Evolutionary conservation across 2,797 vertebrate species (phyloP).

Genomic region (Clarias platycephalus): DNA sequence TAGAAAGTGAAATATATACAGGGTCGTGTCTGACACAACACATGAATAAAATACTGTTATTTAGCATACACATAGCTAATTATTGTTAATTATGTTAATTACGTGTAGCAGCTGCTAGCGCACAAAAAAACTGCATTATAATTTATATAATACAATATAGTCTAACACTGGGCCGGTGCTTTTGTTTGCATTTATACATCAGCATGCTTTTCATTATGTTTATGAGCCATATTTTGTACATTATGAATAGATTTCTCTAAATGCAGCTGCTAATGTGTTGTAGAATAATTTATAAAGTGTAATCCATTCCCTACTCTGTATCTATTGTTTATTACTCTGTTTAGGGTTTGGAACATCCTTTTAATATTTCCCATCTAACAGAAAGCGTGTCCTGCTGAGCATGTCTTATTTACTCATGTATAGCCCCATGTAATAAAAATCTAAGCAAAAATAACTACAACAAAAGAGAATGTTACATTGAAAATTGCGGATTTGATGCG

Average conservation of each 20-base stretch:
- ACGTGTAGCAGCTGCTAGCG: neutral
- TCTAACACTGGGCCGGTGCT: neutral
- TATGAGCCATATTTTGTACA: neutral
- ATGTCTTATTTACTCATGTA: neutral
- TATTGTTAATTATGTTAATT: constrained; percentile 19
- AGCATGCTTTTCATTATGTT: neutral
- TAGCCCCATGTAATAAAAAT: no score
- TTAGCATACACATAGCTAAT: neutral
- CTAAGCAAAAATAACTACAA: neutral
- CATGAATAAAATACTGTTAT: neutral
- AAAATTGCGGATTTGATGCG: neutral
- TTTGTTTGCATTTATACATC: neutral
- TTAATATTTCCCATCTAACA: neutral
- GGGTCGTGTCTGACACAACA: neutral
- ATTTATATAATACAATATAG: neutral
- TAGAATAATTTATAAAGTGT: neutral
- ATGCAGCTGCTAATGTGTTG: constrained; percentile 1
- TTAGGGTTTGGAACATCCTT: neutral
- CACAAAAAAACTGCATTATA: neutral
- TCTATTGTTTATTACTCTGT: neutral
- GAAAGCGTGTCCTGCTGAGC: neutral
- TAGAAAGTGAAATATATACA: neutral
- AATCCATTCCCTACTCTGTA: neutral
- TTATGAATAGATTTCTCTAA: neutral
- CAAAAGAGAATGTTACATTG: no score